These are phyloP conservation scores for Henicopernis longicauda DNA, from an alignment of 2,113 vertebrate species.

Conservation along the genomic window DNA sequence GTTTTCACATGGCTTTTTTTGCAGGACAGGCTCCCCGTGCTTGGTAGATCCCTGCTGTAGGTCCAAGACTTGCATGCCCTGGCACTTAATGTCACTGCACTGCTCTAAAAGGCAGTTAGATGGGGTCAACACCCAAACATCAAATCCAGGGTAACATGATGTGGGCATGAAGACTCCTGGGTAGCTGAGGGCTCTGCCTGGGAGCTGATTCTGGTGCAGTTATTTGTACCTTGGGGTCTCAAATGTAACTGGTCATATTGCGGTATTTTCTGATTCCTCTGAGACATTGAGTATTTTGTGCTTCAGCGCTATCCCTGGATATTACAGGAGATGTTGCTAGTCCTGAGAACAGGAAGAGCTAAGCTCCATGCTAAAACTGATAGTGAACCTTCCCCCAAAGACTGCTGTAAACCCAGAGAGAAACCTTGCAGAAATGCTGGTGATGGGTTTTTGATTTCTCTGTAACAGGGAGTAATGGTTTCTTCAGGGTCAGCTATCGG, in stretches of 20 bases:
- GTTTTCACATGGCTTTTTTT: background rate
- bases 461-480: background rate
- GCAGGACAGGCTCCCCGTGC: background rate
- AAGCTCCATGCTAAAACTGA: background rate
- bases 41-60: background rate
- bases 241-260: background rate
- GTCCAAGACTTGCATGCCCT: background rate
- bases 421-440: background rate
- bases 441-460: background rate
- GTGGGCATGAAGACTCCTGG: background rate
- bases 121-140: background rate
- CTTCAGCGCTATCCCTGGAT: background rate
- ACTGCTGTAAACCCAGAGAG: background rate
- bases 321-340: background rate
- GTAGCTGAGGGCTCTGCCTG: background rate
- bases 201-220: background rate
- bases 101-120: background rate
- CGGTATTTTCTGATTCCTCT: background rate
- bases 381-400: background rate
- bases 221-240: background rate
- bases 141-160: accelerated
- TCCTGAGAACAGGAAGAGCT: background rate
- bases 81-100: background rate
- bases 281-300: background rate
- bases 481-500: background rate